Evolutionary conservation across 2,888 invertebrate genomes (phyloP).

Genomic region (Merodon equestris): DNA sequence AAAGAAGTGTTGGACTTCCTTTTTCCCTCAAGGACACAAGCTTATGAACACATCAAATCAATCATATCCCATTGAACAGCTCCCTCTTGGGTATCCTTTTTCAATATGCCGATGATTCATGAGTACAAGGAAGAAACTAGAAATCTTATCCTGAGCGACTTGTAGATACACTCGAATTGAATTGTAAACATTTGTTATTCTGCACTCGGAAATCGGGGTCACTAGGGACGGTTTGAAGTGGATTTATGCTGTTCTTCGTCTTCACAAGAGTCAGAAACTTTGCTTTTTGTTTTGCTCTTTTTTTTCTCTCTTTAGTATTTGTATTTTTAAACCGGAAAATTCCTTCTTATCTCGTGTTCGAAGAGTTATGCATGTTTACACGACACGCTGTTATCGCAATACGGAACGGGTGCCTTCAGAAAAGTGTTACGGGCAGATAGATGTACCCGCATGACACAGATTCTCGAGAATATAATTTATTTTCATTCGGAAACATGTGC

Average conservation of each 20-base stretch:
- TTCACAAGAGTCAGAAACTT: conserved; percentile 24
- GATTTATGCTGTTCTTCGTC: conserved; percentile 47
- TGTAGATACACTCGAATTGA: conserved; percentile 44
- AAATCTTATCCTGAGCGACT: no score
- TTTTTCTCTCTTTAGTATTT: no score
- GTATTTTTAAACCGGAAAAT: conserved; percentile 10
- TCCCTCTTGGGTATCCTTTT: no score
- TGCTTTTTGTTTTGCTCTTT: conserved; percentile 12
- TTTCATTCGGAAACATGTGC: neutral
- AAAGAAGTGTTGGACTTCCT: no score
- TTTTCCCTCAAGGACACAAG: no score
- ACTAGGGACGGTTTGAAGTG: conserved; percentile 50
- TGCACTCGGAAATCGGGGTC: conserved; percentile 39
- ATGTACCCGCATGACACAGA: conserved; percentile 10
- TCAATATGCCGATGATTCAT: conserved; percentile 20
- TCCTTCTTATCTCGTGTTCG: conserved; percentile 15
- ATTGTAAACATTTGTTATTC: conserved; percentile 35
- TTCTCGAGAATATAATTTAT: neutral
- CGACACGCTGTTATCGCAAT: conserved; percentile 27
- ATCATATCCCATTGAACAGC: conserved; percentile 23
- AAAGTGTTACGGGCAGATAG: no score
- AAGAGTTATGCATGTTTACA: no score
- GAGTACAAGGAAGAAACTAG: conserved; percentile 37
- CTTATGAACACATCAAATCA: conserved; percentile 53
- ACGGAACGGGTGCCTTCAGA: no score